Conservation (phyloP, 2,888 invertebrate species). For the Standfussiana lucernea region DNA sequence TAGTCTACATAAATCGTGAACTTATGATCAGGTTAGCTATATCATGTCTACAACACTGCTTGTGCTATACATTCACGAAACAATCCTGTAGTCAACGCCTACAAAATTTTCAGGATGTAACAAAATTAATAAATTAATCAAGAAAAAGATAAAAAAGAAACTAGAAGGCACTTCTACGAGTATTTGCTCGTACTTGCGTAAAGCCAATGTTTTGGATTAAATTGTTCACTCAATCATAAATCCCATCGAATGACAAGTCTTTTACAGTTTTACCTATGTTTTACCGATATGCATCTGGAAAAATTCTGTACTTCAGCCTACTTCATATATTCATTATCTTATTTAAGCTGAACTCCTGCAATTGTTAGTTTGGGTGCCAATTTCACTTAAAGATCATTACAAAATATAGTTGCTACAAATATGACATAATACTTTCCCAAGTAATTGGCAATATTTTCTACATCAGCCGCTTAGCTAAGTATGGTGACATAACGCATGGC, state of each 20-base stretch:
- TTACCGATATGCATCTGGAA: constrained; percentile 9
- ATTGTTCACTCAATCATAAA: constrained; percentile 6
- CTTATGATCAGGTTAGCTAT: not conserved
- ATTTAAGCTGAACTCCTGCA: not conserved
- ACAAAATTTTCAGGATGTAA: not conserved
- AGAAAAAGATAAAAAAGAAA: not conserved
- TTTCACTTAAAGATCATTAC: not conserved
- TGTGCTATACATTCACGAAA: not conserved
- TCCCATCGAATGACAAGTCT: constrained; percentile 5
- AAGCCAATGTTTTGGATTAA: not conserved
- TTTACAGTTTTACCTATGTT: not conserved
- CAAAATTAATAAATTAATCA: not conserved
- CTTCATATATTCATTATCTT: not conserved
- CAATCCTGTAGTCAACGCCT: not conserved
- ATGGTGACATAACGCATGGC: constrained; percentile 30
- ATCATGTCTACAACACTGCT: not conserved
- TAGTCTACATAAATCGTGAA: not conserved
- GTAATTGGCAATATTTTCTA: constrained; percentile 18
- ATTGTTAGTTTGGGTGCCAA: not conserved
- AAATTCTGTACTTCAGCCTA: not conserved
- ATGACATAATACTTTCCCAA: constrained; percentile 31
- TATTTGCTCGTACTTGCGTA: not conserved
- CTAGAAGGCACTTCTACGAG: not conserved
- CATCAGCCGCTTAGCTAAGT: constrained; percentile 14
- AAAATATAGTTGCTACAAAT: constrained; percentile 4